phyloP scores from a whole-genome alignment of 2,888 invertebrate genomes.

The Lasius fuliginosus region DNA sequence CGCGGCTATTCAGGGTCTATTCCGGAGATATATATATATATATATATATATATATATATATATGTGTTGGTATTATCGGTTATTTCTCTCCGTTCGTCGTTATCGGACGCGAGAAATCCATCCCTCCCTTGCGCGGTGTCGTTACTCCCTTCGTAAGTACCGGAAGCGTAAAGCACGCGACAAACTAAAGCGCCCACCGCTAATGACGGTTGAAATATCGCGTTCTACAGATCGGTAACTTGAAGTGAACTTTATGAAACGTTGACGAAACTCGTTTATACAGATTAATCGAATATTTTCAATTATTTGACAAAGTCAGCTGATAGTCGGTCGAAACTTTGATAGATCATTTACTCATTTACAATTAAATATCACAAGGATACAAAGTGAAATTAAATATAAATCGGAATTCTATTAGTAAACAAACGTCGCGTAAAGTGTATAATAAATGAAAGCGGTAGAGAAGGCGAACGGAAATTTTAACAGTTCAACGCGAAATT shows the following conservation, averaged over 20 bases:
- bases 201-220: slow-evolving; percentile 26
- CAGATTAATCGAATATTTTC: slow-evolving; percentile 25
- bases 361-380: neutral
- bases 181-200: slow-evolving; percentile 12
- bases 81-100: slow-evolving; percentile 34
- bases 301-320: slow-evolving; percentile 10
- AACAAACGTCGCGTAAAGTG: neutral
- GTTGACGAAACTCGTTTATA: neutral
- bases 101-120: slow-evolving; percentile 13
- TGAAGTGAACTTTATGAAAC: neutral
- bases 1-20: slow-evolving; percentile 26
- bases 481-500: neutral
- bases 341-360: neutral
- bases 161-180: slow-evolving; percentile 8
- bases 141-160: neutral
- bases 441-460: neutral
- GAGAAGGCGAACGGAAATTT: neutral
- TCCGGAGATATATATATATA: neutral
- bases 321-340: neutral
- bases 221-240: slow-evolving; percentile 14
- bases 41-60: slow-evolving; percentile 7
- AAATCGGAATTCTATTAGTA: neutral
- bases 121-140: neutral
- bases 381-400: neutral
- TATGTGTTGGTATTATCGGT: slow-evolving; percentile 19